Percentiles rank a stretch among this genome's conserved stretches.
Conservation (phyloP, 1,140 invertebrate genomes). For the Ectropis grisescens region DNA sequence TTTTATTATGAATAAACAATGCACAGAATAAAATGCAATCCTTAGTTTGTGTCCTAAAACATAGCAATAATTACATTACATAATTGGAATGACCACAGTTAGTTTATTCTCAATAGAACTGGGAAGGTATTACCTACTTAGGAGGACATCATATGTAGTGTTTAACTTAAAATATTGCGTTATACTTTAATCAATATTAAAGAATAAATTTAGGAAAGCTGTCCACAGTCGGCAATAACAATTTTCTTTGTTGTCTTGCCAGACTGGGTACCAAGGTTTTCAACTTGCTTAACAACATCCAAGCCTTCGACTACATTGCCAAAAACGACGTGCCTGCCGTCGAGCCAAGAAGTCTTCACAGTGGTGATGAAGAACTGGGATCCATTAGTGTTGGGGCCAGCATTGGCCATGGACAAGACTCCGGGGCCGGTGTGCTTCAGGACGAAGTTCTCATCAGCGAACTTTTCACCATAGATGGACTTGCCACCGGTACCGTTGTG, state of each 20-base stretch:
- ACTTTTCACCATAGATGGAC: conserved; percentile 72
- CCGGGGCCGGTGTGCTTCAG: conserved; percentile 78
- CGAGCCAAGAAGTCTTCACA: too few relatives aligned
- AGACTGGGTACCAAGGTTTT: conserved; percentile 82
- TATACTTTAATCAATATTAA: background rate
- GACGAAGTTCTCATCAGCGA: conserved; percentile 82
- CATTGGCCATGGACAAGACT: conserved; percentile 80
- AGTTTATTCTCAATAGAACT: conserved; percentile 37
- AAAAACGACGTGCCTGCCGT: conserved; percentile 91
- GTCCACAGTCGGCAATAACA: conserved; percentile 81
- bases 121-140: conserved; percentile 24
- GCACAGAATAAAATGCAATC: conserved; percentile 61
- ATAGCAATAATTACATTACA: conserved; percentile 47
- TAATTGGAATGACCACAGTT: conserved; percentile 62
- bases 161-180: background rate
- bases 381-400: conserved; percentile 89
- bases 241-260: conserved; percentile 89
- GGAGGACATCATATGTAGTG: conserved; percentile 6
- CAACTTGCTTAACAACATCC: conserved; percentile 92
- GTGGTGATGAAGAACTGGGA: conserved; percentile 92
- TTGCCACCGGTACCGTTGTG: too few relatives aligned
- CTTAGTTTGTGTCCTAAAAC: conserved; percentile 48
- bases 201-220: conserved; percentile 63
- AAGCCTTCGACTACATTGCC: conserved; percentile 92
- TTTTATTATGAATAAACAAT: too few relatives aligned